These are phyloP conservation scores for Macrosoma leucophasiata DNA, from an alignment of 2,888 invertebrate species.

Conservation along the genomic window DNA sequence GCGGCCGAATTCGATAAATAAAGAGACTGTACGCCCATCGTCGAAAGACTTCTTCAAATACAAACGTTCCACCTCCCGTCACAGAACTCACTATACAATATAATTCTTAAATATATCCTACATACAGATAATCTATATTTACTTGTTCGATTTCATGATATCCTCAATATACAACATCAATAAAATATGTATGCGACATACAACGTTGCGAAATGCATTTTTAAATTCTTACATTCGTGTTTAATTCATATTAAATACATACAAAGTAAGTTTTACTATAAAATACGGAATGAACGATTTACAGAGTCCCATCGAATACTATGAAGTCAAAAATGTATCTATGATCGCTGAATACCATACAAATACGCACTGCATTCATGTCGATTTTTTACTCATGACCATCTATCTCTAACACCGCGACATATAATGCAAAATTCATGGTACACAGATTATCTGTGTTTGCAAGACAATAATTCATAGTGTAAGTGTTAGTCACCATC, in stretches of 20 bases:
- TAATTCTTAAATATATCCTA: slow-evolving; percentile 28
- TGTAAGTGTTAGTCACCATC: no score
- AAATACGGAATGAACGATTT: slow-evolving; percentile 35
- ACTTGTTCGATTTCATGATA: slow-evolving; percentile 69
- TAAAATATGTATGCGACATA: slow-evolving; percentile 42
- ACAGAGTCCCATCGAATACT: slow-evolving; percentile 19
- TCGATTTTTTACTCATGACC: no score
- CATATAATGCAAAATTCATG: no score
- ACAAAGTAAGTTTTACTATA: slow-evolving; percentile 33
- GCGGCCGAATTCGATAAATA: slow-evolving; percentile 6
- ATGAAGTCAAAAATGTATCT: slow-evolving; percentile 11
- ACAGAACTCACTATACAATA: slow-evolving; percentile 13
- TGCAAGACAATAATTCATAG: no score
- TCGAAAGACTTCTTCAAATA: slow-evolving; percentile 8
- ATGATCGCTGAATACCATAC: no score
- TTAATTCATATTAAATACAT: slow-evolving; percentile 40
- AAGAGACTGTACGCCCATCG: slow-evolving; percentile 10
- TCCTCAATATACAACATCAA: slow-evolving; percentile 54
- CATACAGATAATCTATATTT: slow-evolving; percentile 39
- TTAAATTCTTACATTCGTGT: slow-evolving; percentile 37
- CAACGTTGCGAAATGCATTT: slow-evolving; percentile 52
- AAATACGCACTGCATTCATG: no score
- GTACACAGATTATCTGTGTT: no score
- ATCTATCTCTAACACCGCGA: no score
- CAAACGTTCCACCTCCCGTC: slow-evolving; percentile 8